Conservation (phyloP, 2,888 invertebrate species). For the Marasmarcha lunaedactyla region DNA sequence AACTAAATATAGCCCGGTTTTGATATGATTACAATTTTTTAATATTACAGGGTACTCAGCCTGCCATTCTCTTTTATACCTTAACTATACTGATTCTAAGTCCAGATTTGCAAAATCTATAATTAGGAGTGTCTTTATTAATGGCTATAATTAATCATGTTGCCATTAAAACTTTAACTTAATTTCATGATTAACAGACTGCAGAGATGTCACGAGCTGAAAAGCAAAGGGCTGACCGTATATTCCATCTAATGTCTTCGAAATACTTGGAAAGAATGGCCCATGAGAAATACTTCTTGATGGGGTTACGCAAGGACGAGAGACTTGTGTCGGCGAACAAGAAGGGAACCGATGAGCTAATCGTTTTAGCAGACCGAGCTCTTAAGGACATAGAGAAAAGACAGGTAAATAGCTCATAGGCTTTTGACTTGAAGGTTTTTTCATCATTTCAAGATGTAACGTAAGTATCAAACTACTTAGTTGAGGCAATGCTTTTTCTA, state of each 20-base stretch:
- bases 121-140: too few species aligned
- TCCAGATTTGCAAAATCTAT: too few species aligned
- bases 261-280: slow-evolving; percentile 63
- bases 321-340: slow-evolving; percentile 49
- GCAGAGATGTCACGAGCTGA: slow-evolving; percentile 49
- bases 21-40: too few species aligned
- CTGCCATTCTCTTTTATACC: too few species aligned
- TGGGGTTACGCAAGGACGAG: slow-evolving; percentile 47
- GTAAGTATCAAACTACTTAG: slow-evolving; percentile 1
- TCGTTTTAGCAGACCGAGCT: slow-evolving; percentile 43
- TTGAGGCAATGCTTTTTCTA: too few species aligned
- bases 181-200: slow-evolving; percentile 24
- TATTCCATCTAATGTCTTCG: slow-evolving; percentile 54
- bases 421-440: too few species aligned
- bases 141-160: too few species aligned
- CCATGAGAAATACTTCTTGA: slow-evolving; percentile 59
- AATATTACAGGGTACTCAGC: too few species aligned
- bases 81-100: too few species aligned
- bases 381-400: slow-evolving; percentile 47
- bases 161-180: too few species aligned
- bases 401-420: slow-evolving; percentile 34
- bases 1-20: too few species aligned
- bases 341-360: slow-evolving; percentile 40
- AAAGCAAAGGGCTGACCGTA: slow-evolving; percentile 44
- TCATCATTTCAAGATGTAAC: too few species aligned